Percentiles rank a stretch among this genome's conserved stretches.
phyloP scores from a whole-genome alignment of 2,888 invertebrate species.

The Ypsolopha scabrella region DNA sequence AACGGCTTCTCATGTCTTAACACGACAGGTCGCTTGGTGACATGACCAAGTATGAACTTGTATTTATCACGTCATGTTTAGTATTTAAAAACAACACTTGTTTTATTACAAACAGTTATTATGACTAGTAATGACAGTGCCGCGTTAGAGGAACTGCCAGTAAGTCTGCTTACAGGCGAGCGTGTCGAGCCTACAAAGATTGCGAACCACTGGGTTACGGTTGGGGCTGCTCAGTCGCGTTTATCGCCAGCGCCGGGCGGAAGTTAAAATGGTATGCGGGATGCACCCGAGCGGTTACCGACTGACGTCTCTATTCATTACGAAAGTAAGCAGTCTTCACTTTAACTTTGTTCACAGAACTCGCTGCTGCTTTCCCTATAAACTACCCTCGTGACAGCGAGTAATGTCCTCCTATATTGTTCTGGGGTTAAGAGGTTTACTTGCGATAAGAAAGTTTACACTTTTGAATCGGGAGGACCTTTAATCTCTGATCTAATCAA shows the following conservation, averaged over 20 bases:
- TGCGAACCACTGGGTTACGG: conserved; percentile 1
- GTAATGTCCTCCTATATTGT: conserved; percentile 68
- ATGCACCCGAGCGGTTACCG: conserved; percentile 51
- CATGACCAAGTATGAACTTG: no score
- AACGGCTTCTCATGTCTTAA: no score
- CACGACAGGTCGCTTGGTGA: no score
- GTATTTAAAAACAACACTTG: no score
- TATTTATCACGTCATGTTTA: no score
- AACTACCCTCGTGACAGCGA: conserved; percentile 67
- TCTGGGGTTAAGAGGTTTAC: conserved; percentile 66
- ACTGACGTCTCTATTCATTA: conserved; percentile 65
- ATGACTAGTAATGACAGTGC: no score
- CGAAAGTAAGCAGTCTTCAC: conserved; percentile 47
- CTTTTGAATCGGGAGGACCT: no score
- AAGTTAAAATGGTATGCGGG: conserved; percentile 52
- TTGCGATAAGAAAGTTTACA: conserved; percentile 42
- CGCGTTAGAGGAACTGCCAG: no score
- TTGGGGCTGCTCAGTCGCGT: conserved; percentile 39
- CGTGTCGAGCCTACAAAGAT: no score
- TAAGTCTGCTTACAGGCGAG: no score
- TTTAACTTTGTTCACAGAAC: conserved; percentile 59
- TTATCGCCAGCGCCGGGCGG: conserved; percentile 19
- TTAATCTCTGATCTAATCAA: conserved; percentile 12
- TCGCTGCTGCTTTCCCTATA: conserved; percentile 61
- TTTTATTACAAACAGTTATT: no score